Conservation (phyloP, 2,113 vertebrate species). For the Sebastes schlegelii region DNA sequence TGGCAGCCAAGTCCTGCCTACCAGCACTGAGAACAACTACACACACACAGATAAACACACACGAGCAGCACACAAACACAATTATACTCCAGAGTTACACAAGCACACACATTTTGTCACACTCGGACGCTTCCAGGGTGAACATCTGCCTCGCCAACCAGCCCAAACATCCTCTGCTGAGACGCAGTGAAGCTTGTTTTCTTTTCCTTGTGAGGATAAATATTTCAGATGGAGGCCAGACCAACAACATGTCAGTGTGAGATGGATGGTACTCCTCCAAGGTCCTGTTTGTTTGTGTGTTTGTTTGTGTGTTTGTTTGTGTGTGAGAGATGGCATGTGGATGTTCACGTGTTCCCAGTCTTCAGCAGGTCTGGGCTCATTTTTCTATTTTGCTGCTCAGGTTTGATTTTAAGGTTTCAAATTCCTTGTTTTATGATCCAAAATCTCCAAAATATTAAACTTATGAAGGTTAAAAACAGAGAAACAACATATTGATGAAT, state of each 20-base stretch:
- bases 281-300: not conserved
- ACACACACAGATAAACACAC: no score
- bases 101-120: conserved; percentile 5
- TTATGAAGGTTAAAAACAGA: no score
- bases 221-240: conserved; percentile 31
- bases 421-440: no score
- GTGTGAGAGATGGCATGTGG: not conserved
- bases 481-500: no score
- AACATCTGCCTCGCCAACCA: conserved; percentile 17
- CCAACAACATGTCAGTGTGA: conserved; percentile 2
- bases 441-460: no score
- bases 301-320: not conserved
- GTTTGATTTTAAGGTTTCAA: no score
- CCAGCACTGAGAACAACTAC: not conserved
- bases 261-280: conserved; percentile 1
- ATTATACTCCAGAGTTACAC: not conserved
- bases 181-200: conserved; percentile 1
- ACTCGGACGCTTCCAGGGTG: not conserved
- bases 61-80: not conserved
- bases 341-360: not conserved
- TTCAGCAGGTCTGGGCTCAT: not conserved
- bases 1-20: conserved; percentile 29
- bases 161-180: not conserved
- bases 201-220: conserved; percentile 26
- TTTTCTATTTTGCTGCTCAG: no score